phyloP scores from a whole-genome alignment of 2,888 invertebrate species.

The Belgica antarctica region DNA sequence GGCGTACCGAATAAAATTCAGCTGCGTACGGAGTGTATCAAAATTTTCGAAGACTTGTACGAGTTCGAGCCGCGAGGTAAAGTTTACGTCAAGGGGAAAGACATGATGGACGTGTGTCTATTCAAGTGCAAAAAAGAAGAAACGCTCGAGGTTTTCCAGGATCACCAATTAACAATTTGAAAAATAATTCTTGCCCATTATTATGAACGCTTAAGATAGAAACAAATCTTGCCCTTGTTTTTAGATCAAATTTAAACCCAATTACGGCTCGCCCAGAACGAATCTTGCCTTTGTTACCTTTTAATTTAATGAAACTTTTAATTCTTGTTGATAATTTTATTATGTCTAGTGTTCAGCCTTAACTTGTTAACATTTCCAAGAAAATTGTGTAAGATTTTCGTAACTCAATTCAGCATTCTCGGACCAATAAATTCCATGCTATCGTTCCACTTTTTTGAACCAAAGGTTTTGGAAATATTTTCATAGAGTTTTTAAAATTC shows the following conservation, averaged over 20 bases:
- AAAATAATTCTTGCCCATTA: neutral
- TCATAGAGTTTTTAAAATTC: too few relatives aligned
- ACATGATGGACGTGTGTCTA: conserved; percentile 88
- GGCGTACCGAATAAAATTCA: conserved; percentile 84
- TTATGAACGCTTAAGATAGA: too few relatives aligned
- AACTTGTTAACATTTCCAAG: neutral
- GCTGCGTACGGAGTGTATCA: conserved; percentile 72
- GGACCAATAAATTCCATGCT: neutral
- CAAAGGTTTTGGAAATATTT: neutral
- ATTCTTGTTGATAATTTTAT: too few relatives aligned
- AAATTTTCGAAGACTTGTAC: conserved; percentile 69
- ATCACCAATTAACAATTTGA: conserved; percentile 31
- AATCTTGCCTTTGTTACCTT: neutral
- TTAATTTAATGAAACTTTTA: too few relatives aligned
- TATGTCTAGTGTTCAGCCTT: neutral
- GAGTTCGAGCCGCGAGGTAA: conserved; percentile 89
- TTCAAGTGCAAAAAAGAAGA: conserved; percentile 50
- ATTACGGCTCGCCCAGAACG: too few relatives aligned
- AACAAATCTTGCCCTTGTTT: conserved; percentile 34
- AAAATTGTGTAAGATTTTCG: neutral
- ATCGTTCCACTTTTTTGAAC: neutral
- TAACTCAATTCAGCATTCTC: neutral
- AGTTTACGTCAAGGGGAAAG: conserved; percentile 95
- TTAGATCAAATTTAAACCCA: neutral
- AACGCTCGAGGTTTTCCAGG: conserved; percentile 38